Evolutionary conservation across 2,888 invertebrate genomes (phyloP).

Genomic region (Brenthis ino): DNA sequence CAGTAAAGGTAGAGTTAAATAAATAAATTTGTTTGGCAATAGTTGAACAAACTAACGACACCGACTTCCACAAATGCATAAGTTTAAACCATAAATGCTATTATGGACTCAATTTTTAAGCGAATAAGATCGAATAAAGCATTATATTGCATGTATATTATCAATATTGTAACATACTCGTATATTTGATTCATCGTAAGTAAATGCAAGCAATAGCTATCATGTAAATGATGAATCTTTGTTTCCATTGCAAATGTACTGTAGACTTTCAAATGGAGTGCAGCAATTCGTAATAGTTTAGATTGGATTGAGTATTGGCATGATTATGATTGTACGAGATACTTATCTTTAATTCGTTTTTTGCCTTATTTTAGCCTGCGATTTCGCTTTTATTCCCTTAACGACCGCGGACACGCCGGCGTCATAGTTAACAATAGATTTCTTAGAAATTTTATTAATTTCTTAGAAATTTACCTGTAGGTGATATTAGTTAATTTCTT

Average conservation of each 20-base stretch:
- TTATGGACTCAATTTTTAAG: not conserved
- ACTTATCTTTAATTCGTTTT: too few relatives aligned
- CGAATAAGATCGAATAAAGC: constrained; percentile 1
- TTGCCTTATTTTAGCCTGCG: too few relatives aligned
- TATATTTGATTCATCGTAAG: constrained; percentile 42
- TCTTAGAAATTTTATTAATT: too few relatives aligned
- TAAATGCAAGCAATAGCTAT: constrained; percentile 51
- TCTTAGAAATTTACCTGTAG: too few relatives aligned
- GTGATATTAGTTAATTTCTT: too few relatives aligned
- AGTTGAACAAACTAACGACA: not conserved
- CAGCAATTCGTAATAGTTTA: constrained; percentile 4
- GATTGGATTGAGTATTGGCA: not conserved
- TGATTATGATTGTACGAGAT: not conserved
- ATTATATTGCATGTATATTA: not conserved
- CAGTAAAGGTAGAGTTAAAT: constrained; percentile 32
- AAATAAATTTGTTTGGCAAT: constrained; percentile 40
- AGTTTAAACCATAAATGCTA: not conserved
- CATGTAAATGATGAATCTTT: constrained; percentile 53
- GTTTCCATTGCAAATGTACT: constrained; percentile 54
- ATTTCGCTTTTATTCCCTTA: too few relatives aligned
- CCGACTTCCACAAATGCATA: not conserved
- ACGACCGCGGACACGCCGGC: too few relatives aligned
- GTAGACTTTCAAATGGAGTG: constrained; percentile 43
- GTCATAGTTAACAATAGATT: too few relatives aligned
- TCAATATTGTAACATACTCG: constrained; percentile 31